phyloP scores from a whole-genome alignment of 23 tunicate species.

The Clavelina lepadiformis region DNA sequence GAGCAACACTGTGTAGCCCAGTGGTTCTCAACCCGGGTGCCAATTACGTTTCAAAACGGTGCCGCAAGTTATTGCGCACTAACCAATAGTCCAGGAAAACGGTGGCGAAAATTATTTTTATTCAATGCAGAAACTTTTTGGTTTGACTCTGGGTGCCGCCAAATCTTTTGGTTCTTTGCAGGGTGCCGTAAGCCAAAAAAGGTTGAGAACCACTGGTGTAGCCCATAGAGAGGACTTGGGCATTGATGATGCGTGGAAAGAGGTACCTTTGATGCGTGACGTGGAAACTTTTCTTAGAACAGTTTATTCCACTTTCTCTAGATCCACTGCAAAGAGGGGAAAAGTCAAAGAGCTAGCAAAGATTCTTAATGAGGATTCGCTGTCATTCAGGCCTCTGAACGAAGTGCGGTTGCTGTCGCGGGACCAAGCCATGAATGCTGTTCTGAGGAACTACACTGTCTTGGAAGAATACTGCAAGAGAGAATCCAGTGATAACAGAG shows the following conservation, averaged over 20 bases:
- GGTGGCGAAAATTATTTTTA: no score
- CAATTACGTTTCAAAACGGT: no score
- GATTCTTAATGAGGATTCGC: background rate
- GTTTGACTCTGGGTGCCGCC: no score
- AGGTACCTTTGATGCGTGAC: background rate
- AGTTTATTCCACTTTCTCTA: conserved; percentile 8
- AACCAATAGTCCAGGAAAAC: no score
- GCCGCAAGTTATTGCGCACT: no score
- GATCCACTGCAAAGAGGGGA: background rate
- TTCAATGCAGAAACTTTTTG: no score
- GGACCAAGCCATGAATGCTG: background rate
- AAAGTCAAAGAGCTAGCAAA: conserved; percentile 1
- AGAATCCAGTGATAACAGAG: background rate
- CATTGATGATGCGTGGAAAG: conserved; percentile 6
- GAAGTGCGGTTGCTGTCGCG: background rate
- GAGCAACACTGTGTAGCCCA: conserved; percentile 6
- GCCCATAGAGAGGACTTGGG: conserved; percentile 5
- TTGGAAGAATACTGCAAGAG: background rate
- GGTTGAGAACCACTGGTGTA: no score
- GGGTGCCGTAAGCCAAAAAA: no score
- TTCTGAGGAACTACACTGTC: background rate
- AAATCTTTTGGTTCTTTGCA: no score
- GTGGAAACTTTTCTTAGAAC: conserved; percentile 13
- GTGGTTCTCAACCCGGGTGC: no score
- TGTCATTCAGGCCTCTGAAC: conserved; percentile 1